Conservation (phyloP, 2,888 invertebrate species). For the Parelbella ahira region DNA sequence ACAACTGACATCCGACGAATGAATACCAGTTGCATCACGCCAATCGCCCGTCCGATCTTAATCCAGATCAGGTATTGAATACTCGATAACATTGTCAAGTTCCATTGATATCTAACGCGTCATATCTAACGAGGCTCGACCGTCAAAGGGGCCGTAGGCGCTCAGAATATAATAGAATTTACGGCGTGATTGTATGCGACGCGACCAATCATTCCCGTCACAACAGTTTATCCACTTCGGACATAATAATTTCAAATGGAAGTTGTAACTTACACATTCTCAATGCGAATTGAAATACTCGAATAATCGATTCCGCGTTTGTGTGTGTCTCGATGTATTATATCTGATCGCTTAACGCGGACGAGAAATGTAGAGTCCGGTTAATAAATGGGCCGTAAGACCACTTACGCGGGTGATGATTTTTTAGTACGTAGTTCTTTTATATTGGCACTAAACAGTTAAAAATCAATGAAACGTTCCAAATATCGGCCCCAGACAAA, state of each 20-base stretch:
- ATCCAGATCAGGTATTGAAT: slow-evolving; percentile 23
- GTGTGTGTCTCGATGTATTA: no score
- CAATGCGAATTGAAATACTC: slow-evolving; percentile 20
- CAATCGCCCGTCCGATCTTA: slow-evolving; percentile 15
- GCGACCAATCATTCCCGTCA: slow-evolving; percentile 25
- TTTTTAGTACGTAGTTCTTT: no score
- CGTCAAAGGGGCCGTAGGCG: background rate
- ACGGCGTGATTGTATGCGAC: slow-evolving; percentile 25
- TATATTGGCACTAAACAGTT: no score
- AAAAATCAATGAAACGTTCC: no score
- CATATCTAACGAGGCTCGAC: slow-evolving; percentile 13
- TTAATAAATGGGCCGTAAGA: no score
- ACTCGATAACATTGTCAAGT: slow-evolving; percentile 22
- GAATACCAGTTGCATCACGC: slow-evolving; percentile 21
- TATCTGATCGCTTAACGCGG: no score
- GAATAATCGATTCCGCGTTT: slow-evolving; percentile 10
- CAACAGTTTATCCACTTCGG: slow-evolving; percentile 21
- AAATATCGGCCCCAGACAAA: no score
- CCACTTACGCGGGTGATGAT: no score
- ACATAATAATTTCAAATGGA: slow-evolving; percentile 25
- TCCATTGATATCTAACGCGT: slow-evolving; percentile 6
- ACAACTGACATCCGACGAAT: slow-evolving; percentile 14
- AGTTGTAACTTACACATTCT: slow-evolving; percentile 15
- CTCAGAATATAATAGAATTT: slow-evolving; percentile 23
- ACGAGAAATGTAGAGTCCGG: no score